A percentile compares a stretch with the other conserved stretches of the same genome.
phyloP scores from a whole-genome alignment of 2,797 vertebrate genomes.

The Falco peregrinus region DNA sequence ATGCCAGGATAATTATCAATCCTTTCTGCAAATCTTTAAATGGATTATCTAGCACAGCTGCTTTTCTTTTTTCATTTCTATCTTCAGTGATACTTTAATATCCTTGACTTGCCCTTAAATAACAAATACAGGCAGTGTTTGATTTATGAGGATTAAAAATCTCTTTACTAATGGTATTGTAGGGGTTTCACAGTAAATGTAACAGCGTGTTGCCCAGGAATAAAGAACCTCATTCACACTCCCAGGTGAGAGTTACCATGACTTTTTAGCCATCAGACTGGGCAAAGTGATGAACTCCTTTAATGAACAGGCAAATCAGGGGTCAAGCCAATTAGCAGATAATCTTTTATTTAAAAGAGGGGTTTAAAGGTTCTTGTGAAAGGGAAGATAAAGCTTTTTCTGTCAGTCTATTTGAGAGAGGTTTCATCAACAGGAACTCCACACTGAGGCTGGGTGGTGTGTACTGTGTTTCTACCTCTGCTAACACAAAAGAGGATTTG shows the following conservation, averaged over 20 bases:
- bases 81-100: neutral
- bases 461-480: neutral
- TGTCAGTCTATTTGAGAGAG: neutral
- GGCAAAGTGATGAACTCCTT: neutral
- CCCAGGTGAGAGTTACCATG: neutral
- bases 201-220: neutral
- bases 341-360: constrained; percentile 9
- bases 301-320: neutral
- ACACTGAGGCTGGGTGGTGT: neutral
- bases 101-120: constrained; percentile 13
- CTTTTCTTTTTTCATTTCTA: neutral
- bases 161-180: neutral
- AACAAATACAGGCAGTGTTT: neutral
- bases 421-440: neutral
- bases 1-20: constrained; percentile 36
- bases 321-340: constrained; percentile 55
- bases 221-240: neutral
- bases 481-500: neutral
- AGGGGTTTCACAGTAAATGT: neutral
- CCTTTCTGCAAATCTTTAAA: constrained; percentile 7
- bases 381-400: neutral
- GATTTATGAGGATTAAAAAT: constrained; percentile 18
- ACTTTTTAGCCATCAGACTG: neutral
- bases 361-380: neutral
- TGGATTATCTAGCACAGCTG: neutral